A percentile compares a stretch with the other conserved stretches of the same genome.
Conservation (phyloP, 1,140 invertebrate species). For the Trypoxylus dichotomus region DNA sequence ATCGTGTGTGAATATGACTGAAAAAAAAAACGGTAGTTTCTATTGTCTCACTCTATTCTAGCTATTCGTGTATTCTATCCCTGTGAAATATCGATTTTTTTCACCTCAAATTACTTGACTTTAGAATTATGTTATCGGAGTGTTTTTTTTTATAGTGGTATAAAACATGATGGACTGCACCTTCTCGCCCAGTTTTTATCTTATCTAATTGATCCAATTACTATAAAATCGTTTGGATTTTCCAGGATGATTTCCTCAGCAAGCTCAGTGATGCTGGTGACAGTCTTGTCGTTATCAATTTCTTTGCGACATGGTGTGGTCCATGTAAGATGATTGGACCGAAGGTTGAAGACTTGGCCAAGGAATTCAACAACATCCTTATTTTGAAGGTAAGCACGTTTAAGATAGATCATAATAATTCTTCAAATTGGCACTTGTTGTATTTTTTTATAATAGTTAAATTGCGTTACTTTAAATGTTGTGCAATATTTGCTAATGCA, state of each 20-base stretch:
- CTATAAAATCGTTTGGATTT: slow-evolving; percentile 19
- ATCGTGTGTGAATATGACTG: no score
- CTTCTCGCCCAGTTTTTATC: neutral
- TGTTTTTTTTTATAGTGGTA: neutral
- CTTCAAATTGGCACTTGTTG: neutral
- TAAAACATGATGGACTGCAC: neutral
- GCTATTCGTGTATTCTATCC: neutral
- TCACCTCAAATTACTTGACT: neutral
- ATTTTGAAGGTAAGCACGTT: slow-evolving; percentile 45
- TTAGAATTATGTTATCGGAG: neutral
- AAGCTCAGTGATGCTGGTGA: slow-evolving; percentile 75
- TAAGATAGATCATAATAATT: neutral
- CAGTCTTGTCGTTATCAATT: slow-evolving; percentile 87
- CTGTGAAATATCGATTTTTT: slow-evolving; percentile 10
- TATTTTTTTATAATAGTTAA: neutral
- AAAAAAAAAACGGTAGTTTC: neutral
- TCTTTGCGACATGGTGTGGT: slow-evolving; percentile 83
- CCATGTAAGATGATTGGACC: slow-evolving; percentile 93
- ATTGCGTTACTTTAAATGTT: neutral
- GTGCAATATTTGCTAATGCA: neutral
- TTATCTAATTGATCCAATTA: neutral
- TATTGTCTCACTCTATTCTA: neutral
- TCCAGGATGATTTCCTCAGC: slow-evolving; percentile 65
- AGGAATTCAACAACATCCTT: slow-evolving; percentile 57
- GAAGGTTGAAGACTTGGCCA: slow-evolving; percentile 68